Evolutionary conservation across 2,113 vertebrate species (phyloP), one percentile per base, ranked within the genome.

Genomic region (Trichomycterus rosablanca): DNA sequence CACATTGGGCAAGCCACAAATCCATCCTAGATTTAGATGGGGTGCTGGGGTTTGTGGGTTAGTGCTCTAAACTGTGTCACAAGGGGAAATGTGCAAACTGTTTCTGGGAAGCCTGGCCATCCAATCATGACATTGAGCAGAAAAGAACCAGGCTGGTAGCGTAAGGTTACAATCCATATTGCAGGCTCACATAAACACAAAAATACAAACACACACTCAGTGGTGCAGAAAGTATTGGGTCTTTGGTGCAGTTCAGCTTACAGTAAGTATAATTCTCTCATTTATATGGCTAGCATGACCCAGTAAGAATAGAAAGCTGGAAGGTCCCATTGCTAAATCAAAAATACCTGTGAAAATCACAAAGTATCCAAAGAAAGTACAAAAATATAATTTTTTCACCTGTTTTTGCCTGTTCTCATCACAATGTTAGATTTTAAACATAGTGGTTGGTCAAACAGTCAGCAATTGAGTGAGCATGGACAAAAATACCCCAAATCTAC

Each of bases 201-300:
- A 45, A 19, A 16, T 22, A 61, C 30, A 34, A 11, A 14, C 46
- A 42, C 46, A 40, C 53, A 34, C 19, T 1, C 20, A 15, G 6
- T 35, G 22, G 18, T 48, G 30, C 57, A 23, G 30, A 48, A 34
- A 34, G 16, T 19, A 45, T 59, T 45, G 12, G 12, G 3, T 7
- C 18, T 46, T 15, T 12, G 19, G 30, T 35, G 19, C 43, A 35
- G 43, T 50, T 32, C 34, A 35, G 34, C 32, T 49, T 61, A 23
- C 3, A 18, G 26, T 35, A 46, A 59, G 57, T 50, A 40, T 61
- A 61, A 61, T 50, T 26, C 59, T 18, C 45, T 61, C 48, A 28
- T 62, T 62, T 40, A 43, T 42, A 40, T 15, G 19, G 15, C 12
- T 15, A 16, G 12, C 11, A 6, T 10, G 18, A 6, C 4, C 26